Evolutionary conservation across 2,888 invertebrate species (phyloP), one percentile per base, ranked within the genome.

Genomic region (Sarcophaga subvicina): DNA sequence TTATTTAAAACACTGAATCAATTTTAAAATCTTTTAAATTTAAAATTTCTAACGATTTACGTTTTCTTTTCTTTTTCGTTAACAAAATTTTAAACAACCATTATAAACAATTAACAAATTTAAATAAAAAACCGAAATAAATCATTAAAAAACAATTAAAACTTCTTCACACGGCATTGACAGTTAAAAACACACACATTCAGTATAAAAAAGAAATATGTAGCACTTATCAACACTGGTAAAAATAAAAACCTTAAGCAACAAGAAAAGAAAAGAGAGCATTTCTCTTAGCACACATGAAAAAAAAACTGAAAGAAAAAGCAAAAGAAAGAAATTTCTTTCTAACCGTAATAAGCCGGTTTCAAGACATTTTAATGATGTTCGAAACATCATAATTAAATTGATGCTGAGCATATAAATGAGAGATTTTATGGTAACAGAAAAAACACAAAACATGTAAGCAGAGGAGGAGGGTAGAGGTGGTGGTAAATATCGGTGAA

Each of bases 141-240:
- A 86, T 45, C 71, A 86, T 80, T 62, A 80, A 83, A 83, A 77
- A 71, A 86, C 78, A 76, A 80, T 86, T 80, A 80, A 80, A 80
- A 73, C 20, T 37, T 1, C 37, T 73, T 80, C 80, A 77, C 79
- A 83, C 69, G 69, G 78, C 77, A 45, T 25, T 62, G 71, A 76
- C 25, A 20, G 54, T 67, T 72, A 59, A n/a, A 59, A 14, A 60
- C 27, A 49, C 17, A 62, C 8, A 37, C 37, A 2, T 3, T 37
- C 8, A 37, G 37, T 37, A 10, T 37, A 10, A 8, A 63, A 60
- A 12, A 47, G 49, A 17, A 49, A 37, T 70, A 12, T 60, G 6
- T 72, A 27, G n/a, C 22, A 64, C 17, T 66, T 66, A 66, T 37
- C 66, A 37, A 27, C 37, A 27, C 17, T 27, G 17, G n/a, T n/a